Evolutionary conservation across 1,140 invertebrate species (phyloP).

Genomic region (Odontomachus brunneus): DNA sequence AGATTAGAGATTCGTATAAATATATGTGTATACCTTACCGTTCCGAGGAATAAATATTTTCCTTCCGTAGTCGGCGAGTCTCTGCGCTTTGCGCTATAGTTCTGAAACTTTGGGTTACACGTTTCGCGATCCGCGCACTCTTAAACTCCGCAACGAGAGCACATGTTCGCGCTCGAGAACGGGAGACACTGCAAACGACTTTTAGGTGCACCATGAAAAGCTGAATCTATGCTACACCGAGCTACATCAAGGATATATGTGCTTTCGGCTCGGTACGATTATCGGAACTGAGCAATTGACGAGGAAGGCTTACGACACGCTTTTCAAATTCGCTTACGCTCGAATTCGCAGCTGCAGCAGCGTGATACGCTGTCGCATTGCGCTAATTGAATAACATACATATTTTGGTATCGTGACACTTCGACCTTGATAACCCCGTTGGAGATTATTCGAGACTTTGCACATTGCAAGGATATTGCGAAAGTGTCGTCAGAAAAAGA

Average conservation of each 20-base stretch:
- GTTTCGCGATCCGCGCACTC: background rate
- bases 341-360: background rate
- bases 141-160: slow-evolving; percentile 18
- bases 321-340: background rate
- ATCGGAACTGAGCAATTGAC: background rate
- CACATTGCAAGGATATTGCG: background rate
- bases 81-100: background rate
- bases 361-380: too few species aligned
- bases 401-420: background rate
- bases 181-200: slow-evolving; percentile 27
- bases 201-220: slow-evolving; percentile 7
- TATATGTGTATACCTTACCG: slow-evolving; percentile 24
- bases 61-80: background rate
- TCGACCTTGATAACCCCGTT: background rate
- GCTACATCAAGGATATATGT: slow-evolving; percentile 9
- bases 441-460: background rate
- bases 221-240: slow-evolving; percentile 25
- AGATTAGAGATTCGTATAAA: too few species aligned
- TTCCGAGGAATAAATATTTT: slow-evolving; percentile 41
- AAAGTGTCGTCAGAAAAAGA: background rate
- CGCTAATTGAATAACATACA: background rate
- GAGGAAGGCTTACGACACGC: background rate
- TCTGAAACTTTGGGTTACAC: slow-evolving; percentile 5
- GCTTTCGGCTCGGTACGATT: background rate
- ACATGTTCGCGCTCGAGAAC: slow-evolving; percentile 38